These are phyloP conservation scores for Neoascia interrupta DNA, from an alignment of 2,888 invertebrate species.

Conservation along the genomic window DNA sequence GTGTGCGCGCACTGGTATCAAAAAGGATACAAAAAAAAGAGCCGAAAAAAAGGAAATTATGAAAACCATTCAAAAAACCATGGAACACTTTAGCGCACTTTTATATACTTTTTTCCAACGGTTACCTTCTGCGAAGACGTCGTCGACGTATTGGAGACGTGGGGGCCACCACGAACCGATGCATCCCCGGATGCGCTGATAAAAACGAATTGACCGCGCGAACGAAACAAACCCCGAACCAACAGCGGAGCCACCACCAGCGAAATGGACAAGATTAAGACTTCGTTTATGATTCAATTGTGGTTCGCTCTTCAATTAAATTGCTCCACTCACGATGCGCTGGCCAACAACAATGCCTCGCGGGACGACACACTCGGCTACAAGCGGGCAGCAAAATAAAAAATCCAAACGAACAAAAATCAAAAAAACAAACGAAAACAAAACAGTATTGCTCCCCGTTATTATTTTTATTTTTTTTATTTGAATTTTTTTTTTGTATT, in stretches of 20 bases:
- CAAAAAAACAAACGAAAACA: constrained; percentile 15
- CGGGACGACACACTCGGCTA: neutral
- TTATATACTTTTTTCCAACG: neutral
- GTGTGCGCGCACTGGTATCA: constrained; percentile 57
- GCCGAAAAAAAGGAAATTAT: too few species aligned
- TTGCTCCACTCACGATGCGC: constrained; percentile 39
- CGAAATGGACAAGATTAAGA: constrained; percentile 33
- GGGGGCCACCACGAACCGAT: constrained; percentile 20
- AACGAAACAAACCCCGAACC: constrained; percentile 14
- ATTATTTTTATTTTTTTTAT: too few species aligned
- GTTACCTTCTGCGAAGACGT: neutral
- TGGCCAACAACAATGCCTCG: neutral
- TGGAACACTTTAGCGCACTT: constrained; percentile 43
- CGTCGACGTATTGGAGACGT: constrained; percentile 11
- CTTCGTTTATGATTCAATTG: constrained; percentile 60
- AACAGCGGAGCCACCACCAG: constrained; percentile 1
- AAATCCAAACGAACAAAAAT: neutral
- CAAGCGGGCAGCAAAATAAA: too few species aligned
- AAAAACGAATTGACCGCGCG: neutral
- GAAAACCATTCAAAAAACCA: too few species aligned
- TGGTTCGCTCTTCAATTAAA: constrained; percentile 48
- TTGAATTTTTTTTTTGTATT: constrained; percentile 18
- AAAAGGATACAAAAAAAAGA: constrained; percentile 30
- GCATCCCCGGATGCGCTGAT: constrained; percentile 41
- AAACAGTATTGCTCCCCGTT: constrained; percentile 8